These are phyloP conservation scores for Plusia festucae DNA, from an alignment of 2,888 invertebrate genomes.

Conservation along the genomic window DNA sequence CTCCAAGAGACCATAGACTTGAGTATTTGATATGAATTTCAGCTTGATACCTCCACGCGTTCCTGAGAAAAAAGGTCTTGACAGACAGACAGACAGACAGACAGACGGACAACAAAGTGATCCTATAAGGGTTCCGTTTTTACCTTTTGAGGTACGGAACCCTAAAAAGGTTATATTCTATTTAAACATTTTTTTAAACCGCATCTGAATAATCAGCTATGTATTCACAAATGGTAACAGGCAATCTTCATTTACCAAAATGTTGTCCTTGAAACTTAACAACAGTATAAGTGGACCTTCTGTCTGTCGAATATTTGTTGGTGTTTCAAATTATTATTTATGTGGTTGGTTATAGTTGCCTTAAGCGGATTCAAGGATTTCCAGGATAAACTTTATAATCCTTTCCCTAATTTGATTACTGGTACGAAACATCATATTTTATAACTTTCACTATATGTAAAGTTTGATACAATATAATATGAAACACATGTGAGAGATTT, in stretches of 20 bases:
- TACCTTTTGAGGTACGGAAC: no score
- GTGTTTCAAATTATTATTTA: slow-evolving; percentile 6
- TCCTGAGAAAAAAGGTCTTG: no score
- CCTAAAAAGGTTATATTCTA: no score
- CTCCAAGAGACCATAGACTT: no score
- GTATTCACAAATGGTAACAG: not conserved
- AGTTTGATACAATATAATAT: not conserved
- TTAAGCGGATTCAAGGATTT: slow-evolving; percentile 5
- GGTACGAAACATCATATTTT: slow-evolving; percentile 57
- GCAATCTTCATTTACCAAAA: not conserved
- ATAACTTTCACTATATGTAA: slow-evolving; percentile 15
- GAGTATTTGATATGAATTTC: no score
- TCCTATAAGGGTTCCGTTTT: no score
- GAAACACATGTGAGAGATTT: not conserved
- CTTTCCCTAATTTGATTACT: slow-evolving; percentile 75
- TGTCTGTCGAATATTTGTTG: not conserved
- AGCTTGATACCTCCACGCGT: no score
- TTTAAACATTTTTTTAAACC: no score
- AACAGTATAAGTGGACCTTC: not conserved
- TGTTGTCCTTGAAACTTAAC: not conserved
- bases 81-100: no score
- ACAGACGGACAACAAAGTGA: no score
- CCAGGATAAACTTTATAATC: slow-evolving; percentile 42
- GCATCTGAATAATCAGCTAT: no score
- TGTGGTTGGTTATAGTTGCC: slow-evolving; percentile 7